phyloP scores from a whole-genome alignment of 1,140 invertebrate species.

The Apis dorsata region DNA sequence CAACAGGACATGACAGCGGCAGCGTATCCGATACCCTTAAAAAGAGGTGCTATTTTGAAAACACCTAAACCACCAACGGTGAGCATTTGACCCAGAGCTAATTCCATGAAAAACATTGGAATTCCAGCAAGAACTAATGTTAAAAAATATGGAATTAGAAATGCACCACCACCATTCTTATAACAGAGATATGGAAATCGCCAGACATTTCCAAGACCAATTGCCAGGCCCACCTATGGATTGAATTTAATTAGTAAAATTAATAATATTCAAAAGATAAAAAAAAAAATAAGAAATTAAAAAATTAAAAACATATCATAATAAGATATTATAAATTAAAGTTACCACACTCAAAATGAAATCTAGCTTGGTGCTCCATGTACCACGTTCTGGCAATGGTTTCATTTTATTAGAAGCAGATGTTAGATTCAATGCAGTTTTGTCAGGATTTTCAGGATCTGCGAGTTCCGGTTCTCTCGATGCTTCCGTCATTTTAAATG shows the following conservation, averaged over 20 bases:
- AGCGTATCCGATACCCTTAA: slow-evolving; percentile 98
- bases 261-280: too few relatives aligned
- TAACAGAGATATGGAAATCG: slow-evolving; percentile 83
- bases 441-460: slow-evolving; percentile 60
- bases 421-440: slow-evolving; percentile 50
- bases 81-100: slow-evolving; percentile 95
- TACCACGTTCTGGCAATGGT: slow-evolving; percentile 68
- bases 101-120: slow-evolving; percentile 96
- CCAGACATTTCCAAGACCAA: slow-evolving; percentile 84
- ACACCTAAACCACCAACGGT: slow-evolving; percentile 95
- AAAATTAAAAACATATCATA: too few relatives aligned
- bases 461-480: slow-evolving; percentile 57
- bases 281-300: background rate
- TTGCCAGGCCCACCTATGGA: slow-evolving; percentile 75
- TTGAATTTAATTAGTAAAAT: background rate
- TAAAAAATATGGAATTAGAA: slow-evolving; percentile 95
- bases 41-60: slow-evolving; percentile 97
- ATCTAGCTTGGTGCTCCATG: slow-evolving; percentile 72
- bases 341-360: slow-evolving; percentile 64
- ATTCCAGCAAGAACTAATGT: slow-evolving; percentile 95
- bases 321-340: background rate
- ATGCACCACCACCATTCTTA: slow-evolving; percentile 87
- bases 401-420: slow-evolving; percentile 38
- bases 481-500: slow-evolving; percentile 58
- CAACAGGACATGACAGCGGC: slow-evolving; percentile 98